These are phyloP conservation scores for Gobio gobio DNA, from an alignment of 2,113 vertebrate genomes.

Conservation along the genomic window DNA sequence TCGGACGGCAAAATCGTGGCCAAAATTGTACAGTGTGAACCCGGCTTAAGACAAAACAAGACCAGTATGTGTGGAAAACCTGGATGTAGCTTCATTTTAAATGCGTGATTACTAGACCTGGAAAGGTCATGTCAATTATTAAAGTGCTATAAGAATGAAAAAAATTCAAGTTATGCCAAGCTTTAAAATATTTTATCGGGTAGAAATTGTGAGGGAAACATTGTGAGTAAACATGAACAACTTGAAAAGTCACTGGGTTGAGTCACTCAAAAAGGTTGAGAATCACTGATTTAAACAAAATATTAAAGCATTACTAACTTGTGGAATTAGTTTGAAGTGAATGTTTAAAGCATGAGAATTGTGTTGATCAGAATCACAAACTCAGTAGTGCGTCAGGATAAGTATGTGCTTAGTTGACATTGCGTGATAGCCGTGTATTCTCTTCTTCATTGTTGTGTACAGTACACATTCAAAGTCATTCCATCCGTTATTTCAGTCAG, in stretches of 20 bases:
- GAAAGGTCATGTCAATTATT: background rate
- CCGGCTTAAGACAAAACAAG: too few relatives aligned
- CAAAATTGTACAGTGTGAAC: too few relatives aligned
- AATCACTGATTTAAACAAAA: background rate
- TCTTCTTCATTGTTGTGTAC: slow-evolving; percentile 10
- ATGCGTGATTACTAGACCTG: background rate
- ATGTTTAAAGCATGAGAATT: background rate
- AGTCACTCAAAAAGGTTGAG: background rate
- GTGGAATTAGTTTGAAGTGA: background rate
- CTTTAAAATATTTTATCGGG: too few relatives aligned
- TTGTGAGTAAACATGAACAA: too few relatives aligned
- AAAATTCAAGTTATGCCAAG: too few relatives aligned
- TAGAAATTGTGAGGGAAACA: too few relatives aligned
- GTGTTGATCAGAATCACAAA: background rate
- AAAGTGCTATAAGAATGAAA: too few relatives aligned
- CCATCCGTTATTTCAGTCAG: slow-evolving; percentile 53
- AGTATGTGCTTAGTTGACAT: slow-evolving; percentile 12
- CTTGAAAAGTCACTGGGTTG: too few relatives aligned
- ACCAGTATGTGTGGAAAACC: too few relatives aligned
- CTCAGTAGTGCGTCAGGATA: background rate
- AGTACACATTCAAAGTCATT: slow-evolving; percentile 20
- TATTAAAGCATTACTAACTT: background rate
- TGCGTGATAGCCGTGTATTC: background rate
- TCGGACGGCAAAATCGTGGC: too few relatives aligned
- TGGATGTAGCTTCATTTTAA: too few relatives aligned